Percentiles rank a stretch among this genome's conserved stretches.
Evolutionary conservation across 2,888 invertebrate species (phyloP).

Genomic region (Meta bourneti): DNA sequence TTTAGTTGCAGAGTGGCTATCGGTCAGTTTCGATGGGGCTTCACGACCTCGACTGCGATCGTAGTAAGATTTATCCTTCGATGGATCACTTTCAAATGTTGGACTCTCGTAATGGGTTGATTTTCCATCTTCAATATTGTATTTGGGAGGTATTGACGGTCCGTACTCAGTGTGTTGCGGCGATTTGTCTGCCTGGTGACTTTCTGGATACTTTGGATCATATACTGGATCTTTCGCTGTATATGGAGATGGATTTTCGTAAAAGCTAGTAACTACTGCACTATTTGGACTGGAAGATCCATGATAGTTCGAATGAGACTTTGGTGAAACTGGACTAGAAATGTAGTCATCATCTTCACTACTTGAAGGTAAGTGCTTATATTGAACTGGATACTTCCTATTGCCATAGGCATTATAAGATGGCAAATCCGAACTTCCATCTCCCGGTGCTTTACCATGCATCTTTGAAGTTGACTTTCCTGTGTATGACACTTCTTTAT

Average conservation of each 20-base stretch:
- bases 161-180: slow-evolving; percentile 7
- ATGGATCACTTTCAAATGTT: not conserved
- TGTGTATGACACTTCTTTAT: not conserved
- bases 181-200: not conserved
- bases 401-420: slow-evolving; percentile 5
- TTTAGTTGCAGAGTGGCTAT: slow-evolving; percentile 39
- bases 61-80: not conserved
- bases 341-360: not conserved
- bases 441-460: not conserved
- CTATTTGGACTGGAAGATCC: not conserved
- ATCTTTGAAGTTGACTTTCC: slow-evolving; percentile 11
- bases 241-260: slow-evolving; percentile 7
- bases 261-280: slow-evolving; percentile 21
- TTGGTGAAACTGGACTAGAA: not conserved
- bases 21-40: slow-evolving; percentile 3
- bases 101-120: slow-evolving; percentile 3
- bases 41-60: not conserved
- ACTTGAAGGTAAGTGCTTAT: not conserved
- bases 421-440: slow-evolving; percentile 7
- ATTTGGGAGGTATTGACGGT: slow-evolving; percentile 9
- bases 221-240: not conserved
- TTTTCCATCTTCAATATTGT: slow-evolving; percentile 19
- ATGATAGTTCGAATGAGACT: slow-evolving; percentile 8
- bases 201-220: slow-evolving; percentile 22
- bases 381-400: not conserved